Percentiles rank a stretch among this genome's conserved stretches.
phyloP scores from a whole-genome alignment of 2,888 invertebrate genomes.

The Neoaliturus tenellus region DNA sequence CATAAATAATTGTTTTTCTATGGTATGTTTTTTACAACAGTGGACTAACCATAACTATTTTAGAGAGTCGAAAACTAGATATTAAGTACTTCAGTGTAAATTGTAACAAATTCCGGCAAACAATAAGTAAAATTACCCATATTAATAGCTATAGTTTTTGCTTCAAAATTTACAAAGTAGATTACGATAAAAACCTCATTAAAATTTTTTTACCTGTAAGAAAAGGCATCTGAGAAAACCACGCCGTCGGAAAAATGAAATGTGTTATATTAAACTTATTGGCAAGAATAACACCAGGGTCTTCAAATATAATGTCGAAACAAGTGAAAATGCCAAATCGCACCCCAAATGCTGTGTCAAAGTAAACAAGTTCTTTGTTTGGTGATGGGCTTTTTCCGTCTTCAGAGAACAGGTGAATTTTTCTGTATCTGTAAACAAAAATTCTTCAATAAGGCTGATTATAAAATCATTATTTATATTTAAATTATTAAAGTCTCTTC shows the following conservation, averaged over 20 bases:
- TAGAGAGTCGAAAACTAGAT: too few species aligned
- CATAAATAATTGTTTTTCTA: too few species aligned
- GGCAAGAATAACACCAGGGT: constrained; percentile 79
- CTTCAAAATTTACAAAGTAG: too few species aligned
- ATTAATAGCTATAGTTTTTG: too few species aligned
- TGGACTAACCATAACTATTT: too few species aligned
- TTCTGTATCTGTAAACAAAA: constrained; percentile 56
- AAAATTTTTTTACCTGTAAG: constrained; percentile 78
- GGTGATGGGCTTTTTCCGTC: constrained; percentile 6
- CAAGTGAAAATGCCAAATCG: constrained; percentile 88
- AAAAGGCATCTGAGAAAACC: constrained; percentile 90
- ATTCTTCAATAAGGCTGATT: neutral
- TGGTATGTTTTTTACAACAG: too few species aligned
- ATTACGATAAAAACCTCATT: too few species aligned
- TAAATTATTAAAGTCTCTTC: too few species aligned
- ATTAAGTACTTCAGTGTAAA: too few species aligned
- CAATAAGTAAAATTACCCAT: too few species aligned
- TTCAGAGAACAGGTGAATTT: constrained; percentile 57
- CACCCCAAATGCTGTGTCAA: constrained; percentile 85
- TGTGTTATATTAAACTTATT: constrained; percentile 76
- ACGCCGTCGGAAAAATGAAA: constrained; percentile 83
- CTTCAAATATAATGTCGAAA: constrained; percentile 87
- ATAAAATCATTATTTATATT: neutral
- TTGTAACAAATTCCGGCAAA: too few species aligned
- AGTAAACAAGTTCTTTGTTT: constrained; percentile 75